Evolutionary conservation across 1,140 invertebrate species (phyloP).

Genomic region (Drosophila tani): DNA sequence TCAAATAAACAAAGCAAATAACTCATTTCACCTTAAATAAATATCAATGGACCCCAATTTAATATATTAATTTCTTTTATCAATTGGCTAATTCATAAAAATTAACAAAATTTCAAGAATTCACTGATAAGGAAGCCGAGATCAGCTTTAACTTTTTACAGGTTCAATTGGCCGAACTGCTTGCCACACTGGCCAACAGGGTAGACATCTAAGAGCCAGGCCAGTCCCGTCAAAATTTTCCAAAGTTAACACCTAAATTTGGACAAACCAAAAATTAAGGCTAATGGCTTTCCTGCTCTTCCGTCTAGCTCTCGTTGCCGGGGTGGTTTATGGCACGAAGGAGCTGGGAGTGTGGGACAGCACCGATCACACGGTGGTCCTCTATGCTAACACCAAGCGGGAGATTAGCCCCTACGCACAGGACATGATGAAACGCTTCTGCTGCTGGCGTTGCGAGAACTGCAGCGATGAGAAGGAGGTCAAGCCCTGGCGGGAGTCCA

Average conservation of each 20-base stretch:
- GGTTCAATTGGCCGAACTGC: too few relatives aligned
- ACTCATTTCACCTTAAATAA: too few relatives aligned
- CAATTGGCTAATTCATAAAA: neutral
- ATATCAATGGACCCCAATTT: neutral
- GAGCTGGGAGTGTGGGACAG: slow-evolving; percentile 34
- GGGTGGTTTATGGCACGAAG: slow-evolving; percentile 15
- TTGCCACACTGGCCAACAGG: too few relatives aligned
- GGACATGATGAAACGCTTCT: slow-evolving; percentile 19
- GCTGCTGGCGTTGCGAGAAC: slow-evolving; percentile 16
- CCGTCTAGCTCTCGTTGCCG: slow-evolving; percentile 36
- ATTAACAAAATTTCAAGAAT: too few relatives aligned
- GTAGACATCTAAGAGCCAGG: neutral
- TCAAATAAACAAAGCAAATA: too few relatives aligned
- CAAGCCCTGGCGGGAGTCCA: slow-evolving; percentile 39
- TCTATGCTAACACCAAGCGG: slow-evolving; percentile 10
- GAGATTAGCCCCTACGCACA: slow-evolving; percentile 15
- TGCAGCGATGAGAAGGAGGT: neutral
- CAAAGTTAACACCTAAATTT: neutral
- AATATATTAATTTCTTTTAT: neutral
- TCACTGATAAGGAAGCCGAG: neutral
- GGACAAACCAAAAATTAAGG: neutral
- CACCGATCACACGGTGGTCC: neutral
- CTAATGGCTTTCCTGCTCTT: slow-evolving; percentile 27
- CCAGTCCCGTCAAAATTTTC: slow-evolving; percentile 7
- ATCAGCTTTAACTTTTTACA: neutral